These are phyloP conservation scores for Eugnorisma glareosa DNA, from an alignment of 2,888 invertebrate species.

Conservation along the genomic window DNA sequence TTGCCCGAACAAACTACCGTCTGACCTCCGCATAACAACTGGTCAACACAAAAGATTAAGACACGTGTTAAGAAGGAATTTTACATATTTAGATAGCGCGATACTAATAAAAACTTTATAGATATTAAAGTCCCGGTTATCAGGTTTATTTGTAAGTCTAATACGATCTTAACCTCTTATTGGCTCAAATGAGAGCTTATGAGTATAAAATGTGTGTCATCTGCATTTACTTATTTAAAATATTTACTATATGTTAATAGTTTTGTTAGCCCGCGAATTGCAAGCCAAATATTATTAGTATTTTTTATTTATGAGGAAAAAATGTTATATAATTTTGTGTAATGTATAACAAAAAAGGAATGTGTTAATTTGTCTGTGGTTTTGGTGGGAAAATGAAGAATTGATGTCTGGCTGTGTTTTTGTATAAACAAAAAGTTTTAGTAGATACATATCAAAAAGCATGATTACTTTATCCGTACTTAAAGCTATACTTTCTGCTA, in stretches of 20 bases:
- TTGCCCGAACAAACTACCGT: constrained; percentile 21
- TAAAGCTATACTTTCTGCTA: neutral
- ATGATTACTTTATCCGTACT: neutral
- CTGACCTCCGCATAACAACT: constrained; percentile 21
- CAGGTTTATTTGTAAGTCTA: constrained; percentile 44
- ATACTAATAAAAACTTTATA: constrained; percentile 48
- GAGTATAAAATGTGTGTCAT: constrained; percentile 64
- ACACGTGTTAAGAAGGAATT: constrained; percentile 42
- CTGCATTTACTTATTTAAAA: constrained; percentile 65
- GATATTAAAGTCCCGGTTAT: constrained; percentile 40
- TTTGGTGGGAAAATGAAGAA: constrained; percentile 24
- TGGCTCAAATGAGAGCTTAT: constrained; percentile 59
- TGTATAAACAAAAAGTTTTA: neutral
- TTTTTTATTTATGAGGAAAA: constrained; percentile 50
- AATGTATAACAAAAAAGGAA: constrained; percentile 19
- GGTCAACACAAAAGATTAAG: constrained; percentile 30
- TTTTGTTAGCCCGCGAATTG: constrained; percentile 68
- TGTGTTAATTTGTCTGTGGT: constrained; percentile 42
- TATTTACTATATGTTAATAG: constrained; percentile 68
- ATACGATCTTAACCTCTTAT: constrained; percentile 57
- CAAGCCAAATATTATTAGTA: constrained; percentile 65
- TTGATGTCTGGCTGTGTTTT: neutral
- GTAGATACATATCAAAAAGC: neutral
- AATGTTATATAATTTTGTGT: constrained; percentile 51
- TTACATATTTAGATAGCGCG: constrained; percentile 25